Base-by-base conservation (phyloP, 1,140 invertebrate genomes). In the Thalassaphorura encarpata region DNA sequence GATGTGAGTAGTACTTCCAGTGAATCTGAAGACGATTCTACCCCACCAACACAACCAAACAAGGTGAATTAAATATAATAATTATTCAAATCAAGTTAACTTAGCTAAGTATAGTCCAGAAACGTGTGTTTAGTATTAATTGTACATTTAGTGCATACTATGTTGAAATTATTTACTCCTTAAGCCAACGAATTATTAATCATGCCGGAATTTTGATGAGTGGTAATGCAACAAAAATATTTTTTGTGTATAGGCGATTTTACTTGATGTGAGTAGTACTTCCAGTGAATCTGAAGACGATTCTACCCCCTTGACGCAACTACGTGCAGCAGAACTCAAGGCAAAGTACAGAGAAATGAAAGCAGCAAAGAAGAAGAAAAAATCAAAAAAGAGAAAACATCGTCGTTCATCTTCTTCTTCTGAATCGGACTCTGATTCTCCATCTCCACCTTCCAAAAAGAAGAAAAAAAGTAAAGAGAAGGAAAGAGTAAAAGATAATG, bases 1-100 rank as follows among this genome's bases (percentile, higher is more conserved):
- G 93, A 97, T 72, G 89, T 97, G 1, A 93, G 89, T 66, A 94
- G 89, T 66, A 97, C 93, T 16, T 95, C 90, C 63, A 94, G 89
- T 60, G 87, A 92, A 62, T 81, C 79, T 39, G 86, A 87, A 23
- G 80, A 87, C 54, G 83, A 91, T 54, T n/a, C n/a, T n/a, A n/a
- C n/a, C n/a, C n/a, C n/a, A n/a, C 90, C 93, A 78, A 82, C 90
- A 59, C 84, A 85, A 65, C 81, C 82, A 3, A 82, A 84, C 63
- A 88, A 87, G 50, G 64, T 61, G 49, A 39, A 27, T 6, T n/a
- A 36, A 50, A 40, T 26, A 27, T 39, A 16, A 6, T 42, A 48
- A 28, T 39, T 29, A 36, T 43, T 18, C 18, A 46, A 13, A 11
- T 26, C 46, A 26, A 27, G 13, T 48, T 18, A 48, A 15, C 8